Evolutionary conservation across 2,113 vertebrate species (phyloP), one percentile per base, ranked within the genome.

Genomic region (Crypturellus undulatus): DNA sequence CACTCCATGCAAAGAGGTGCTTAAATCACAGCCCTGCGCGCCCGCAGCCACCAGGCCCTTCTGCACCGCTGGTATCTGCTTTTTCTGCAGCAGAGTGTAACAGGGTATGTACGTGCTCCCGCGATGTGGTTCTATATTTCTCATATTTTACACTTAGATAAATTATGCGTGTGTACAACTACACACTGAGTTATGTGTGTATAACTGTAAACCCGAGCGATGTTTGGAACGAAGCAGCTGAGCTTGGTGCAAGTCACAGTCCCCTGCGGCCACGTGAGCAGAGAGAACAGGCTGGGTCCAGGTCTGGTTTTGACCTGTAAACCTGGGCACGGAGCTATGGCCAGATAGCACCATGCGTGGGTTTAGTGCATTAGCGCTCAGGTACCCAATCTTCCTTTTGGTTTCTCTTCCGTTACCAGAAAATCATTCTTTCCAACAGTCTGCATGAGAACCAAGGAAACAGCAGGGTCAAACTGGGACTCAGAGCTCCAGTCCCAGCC

Each of bases 211-310:
- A 65, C 45, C 45, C 11, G 19, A 52, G 18, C 36, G 8, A 21
- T 32, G 12, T 22, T 45, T 40, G 26, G 32, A 67, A 85, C 3
- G 19, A 52, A 40, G 60, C 24, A 12, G 17, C 25, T 38, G 17
- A 38, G 26, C 26, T 24, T 52, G 9, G 45, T 17, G 52, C 54
- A 32, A 32, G 26, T 18, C 54, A 18, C 15, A 14, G 26, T 58
- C 54, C 17, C 54, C 54, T 58, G 6, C 30, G 18, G 54, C 54
- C 54, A 58, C 17, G 9, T 10, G 58, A 5, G 38, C 34, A 25
- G 42, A 45, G 24, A 32, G 28, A 47, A 22, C 4, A 9, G 2
- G 9, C 56, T 10, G 0, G 2, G 18, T 0, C 8, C 0, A 17
- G 5, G 7, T 26, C 18, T 51, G 20, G 63, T 7, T 49, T 36